These are phyloP conservation scores for Orcinus orca DNA, from an alignment of 2,113 vertebrate species.

Conservation along the genomic window DNA sequence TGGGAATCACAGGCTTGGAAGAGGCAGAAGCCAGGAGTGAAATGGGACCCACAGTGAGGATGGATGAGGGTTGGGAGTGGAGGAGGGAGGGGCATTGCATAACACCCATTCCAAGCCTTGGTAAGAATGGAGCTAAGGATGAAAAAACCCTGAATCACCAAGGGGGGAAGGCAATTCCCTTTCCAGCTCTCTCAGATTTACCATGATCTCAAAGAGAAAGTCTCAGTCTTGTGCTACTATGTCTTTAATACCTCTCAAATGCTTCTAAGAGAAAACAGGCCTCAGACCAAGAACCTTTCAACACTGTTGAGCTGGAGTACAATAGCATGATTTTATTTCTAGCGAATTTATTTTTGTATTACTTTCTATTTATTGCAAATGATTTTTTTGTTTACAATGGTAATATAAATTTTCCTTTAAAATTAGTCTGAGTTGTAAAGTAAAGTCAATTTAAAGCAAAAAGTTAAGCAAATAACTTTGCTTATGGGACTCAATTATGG, in stretches of 20 bases:
- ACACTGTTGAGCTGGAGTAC: neutral
- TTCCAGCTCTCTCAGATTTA: neutral
- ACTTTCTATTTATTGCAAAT: neutral
- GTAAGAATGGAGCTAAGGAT: neutral
- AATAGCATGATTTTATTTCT: neutral
- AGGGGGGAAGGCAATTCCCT: neutral
- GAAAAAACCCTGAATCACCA: neutral
- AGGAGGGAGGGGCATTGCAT: neutral
- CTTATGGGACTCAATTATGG: neutral
- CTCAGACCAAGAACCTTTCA: neutral
- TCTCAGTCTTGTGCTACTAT: neutral
- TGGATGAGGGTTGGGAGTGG: accelerated
- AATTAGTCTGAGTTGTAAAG: neutral
- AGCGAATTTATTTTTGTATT: neutral
- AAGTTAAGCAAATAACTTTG: neutral
- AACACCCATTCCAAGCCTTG: neutral
- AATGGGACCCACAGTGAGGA: neutral
- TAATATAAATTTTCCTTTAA: neutral
- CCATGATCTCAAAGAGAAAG: neutral
- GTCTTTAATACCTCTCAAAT: neutral
- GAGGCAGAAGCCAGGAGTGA: neutral
- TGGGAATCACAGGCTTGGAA: neutral
- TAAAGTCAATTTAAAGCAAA: neutral
- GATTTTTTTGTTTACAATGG: neutral
- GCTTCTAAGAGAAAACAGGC: neutral